phyloP scores from a whole-genome alignment of 2,888 invertebrate genomes.

The Chrysotoxum bicinctum region DNA sequence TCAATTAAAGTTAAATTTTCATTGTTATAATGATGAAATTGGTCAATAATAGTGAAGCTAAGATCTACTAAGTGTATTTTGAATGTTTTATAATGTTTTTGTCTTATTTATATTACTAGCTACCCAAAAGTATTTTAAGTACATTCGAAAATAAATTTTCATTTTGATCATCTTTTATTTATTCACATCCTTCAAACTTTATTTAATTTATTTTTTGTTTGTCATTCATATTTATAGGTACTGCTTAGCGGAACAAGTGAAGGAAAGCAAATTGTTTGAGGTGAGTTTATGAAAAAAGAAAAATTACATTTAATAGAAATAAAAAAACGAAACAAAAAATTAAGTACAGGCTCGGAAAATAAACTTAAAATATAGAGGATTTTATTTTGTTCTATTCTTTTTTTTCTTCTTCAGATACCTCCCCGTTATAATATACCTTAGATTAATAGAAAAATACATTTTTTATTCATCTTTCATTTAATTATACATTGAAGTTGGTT shows the following conservation, averaged over 20 bases:
- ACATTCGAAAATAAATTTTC: constrained; percentile 67
- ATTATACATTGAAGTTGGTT: constrained; percentile 57
- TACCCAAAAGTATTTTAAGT: constrained; percentile 67
- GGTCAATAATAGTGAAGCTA: constrained; percentile 73
- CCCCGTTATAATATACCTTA: constrained; percentile 60
- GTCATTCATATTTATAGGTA: constrained; percentile 50
- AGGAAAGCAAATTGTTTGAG: constrained; percentile 40
- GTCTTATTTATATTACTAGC: constrained; percentile 48
- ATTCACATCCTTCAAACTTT: constrained; percentile 61
- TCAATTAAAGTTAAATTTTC: constrained; percentile 52
- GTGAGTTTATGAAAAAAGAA: constrained; percentile 38
- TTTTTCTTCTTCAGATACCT: constrained; percentile 50
- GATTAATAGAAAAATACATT: constrained; percentile 72
- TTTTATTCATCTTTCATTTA: constrained; percentile 69
- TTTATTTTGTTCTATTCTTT: constrained; percentile 3
- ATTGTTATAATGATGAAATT: constrained; percentile 69
- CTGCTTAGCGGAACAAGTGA: constrained; percentile 61
- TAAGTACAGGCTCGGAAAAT: constrained; percentile 56
- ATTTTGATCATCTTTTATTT: constrained; percentile 24
- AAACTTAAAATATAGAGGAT: constrained; percentile 28
- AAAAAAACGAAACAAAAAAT: background rate
- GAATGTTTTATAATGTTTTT: constrained; percentile 50
- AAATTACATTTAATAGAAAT: background rate
- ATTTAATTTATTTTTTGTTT: constrained; percentile 1
- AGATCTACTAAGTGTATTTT: constrained; percentile 70